Base-by-base conservation (phyloP, 1,140 invertebrate genomes). In the Bradynema listronoti region DNA sequence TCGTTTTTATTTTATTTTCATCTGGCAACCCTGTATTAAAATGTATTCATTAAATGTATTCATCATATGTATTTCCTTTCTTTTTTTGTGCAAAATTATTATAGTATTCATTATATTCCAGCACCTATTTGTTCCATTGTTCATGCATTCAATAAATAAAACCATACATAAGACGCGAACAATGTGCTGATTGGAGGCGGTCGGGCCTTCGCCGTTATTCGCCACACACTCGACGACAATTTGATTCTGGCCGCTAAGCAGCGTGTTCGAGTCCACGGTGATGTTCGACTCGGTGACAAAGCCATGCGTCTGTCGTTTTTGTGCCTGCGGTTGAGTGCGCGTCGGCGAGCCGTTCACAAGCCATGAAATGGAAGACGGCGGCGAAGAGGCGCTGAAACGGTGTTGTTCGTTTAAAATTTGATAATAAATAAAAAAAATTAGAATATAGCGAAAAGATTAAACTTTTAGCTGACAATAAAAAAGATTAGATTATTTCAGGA, bases 141-240 rank as follows among this genome's bases (percentile, higher is more conserved):
- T n/a, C n/a, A 39, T 39, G 11, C 11, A 39, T 22, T 58, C 3
- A 19, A 11, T 42, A 32, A 19, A n/a, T 34, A 43, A 71, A 65
- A 30, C 6, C 53, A 2, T 27, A 60, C 52, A 71, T 7, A 78
- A 47, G 19, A 76, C 65, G 34, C 78, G 59, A 43, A 76, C 67
- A 5, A 77, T 22, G 50, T 78, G 76, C 22, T 74, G 64, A 16
- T 73, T 68, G n/a, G 57, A 45, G 2, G 65, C 58, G 4, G 63
- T 54, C 14, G 33, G 43, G 7, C 77, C 73, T 41, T 77, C 76
- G 2, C 53, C 53, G 53, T 76, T 76, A n/a, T 41, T 73, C 5
- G 73, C 73, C 5, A 61, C 52, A 45, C 73, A 76, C 24, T 69
- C 69, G 0, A 78, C 69, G 16, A 56, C 46, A 27, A 78, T 64